Percentiles rank a stretch among this genome's conserved stretches.
phyloP scores from a whole-genome alignment of 1,140 invertebrate genomes.

The Melanaphis sacchari region DNA sequence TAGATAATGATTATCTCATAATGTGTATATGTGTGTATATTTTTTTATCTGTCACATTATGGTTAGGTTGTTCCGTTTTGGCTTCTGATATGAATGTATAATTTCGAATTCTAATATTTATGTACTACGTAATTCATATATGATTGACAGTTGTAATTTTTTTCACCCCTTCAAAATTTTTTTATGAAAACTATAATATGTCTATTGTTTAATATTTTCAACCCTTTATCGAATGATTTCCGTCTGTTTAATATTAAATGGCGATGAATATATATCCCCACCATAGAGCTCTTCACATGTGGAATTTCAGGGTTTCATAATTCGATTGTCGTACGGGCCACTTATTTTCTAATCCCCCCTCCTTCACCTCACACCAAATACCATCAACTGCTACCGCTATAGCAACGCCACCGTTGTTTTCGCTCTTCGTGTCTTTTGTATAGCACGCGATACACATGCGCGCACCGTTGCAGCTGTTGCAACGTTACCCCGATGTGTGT shows the following conservation, averaged over 20 bases:
- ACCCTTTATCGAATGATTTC: conserved; percentile 25
- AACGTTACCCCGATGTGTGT: neutral
- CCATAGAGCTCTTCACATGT: neutral
- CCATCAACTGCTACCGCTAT: neutral
- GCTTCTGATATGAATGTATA: neutral
- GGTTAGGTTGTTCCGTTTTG: neutral
- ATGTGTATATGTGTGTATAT: neutral
- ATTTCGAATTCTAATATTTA: neutral
- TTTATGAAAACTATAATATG: neutral
- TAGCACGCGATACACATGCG: conserved; percentile 40
- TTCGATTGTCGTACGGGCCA: conserved; percentile 43
- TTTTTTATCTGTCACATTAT: neutral
- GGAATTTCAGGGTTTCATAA: conserved; percentile 40
- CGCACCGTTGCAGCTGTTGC: conserved; percentile 34
- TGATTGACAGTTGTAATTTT: conserved; percentile 34
- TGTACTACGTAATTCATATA: neutral
- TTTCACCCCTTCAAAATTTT: neutral
- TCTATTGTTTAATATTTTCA: conserved; percentile 24
- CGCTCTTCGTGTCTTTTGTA: conserved; percentile 35
- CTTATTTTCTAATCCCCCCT: conserved; percentile 29
- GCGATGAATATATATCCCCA: neutral
- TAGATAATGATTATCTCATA: too few relatives aligned
- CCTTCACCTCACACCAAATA: neutral
- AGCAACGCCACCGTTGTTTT: neutral
- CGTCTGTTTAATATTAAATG: conserved; percentile 14